Percentiles rank a stretch among this genome's conserved stretches.
phyloP scores from a whole-genome alignment of 1,140 invertebrate genomes.

The Danaus melanippus region DNA sequence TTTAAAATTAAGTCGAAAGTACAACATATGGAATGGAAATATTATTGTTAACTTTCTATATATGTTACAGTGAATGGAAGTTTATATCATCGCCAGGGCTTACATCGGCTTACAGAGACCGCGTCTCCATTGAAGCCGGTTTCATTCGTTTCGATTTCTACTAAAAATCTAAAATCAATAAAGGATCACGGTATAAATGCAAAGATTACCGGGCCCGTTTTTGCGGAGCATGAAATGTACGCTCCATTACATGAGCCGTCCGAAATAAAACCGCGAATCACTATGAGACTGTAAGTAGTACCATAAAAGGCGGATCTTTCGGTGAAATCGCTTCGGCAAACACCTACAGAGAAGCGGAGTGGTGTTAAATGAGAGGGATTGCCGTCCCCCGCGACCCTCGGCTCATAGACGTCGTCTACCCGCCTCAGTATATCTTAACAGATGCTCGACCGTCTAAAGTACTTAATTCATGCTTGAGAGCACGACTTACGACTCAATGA shows the following conservation, averaged over 20 bases:
- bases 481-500: conserved; percentile 36
- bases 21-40: no score
- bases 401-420: conserved; percentile 25
- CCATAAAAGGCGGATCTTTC: conserved; percentile 66
- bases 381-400: conserved; percentile 32
- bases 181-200: conserved; percentile 69
- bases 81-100: conserved; percentile 65
- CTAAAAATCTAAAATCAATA: conserved; percentile 73
- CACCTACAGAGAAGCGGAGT: conserved; percentile 65
- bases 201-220: conserved; percentile 66
- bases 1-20: not conserved
- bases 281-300: conserved; percentile 68
- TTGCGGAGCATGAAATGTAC: conserved; percentile 64
- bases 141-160: conserved; percentile 67
- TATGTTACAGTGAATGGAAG: conserved; percentile 50
- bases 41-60: conserved; percentile 19
- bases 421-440: conserved; percentile 52
- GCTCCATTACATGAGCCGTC: conserved; percentile 61
- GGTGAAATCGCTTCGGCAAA: conserved; percentile 68
- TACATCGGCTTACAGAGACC: conserved; percentile 61
- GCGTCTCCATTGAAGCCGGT: conserved; percentile 64
- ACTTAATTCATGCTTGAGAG: conserved; percentile 48
- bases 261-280: conserved; percentile 71
- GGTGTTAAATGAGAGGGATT: conserved; percentile 72
- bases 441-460: conserved; percentile 47